Evolutionary conservation across 2,888 invertebrate species (phyloP).

Genomic region (Andrena chrysosceles): DNA sequence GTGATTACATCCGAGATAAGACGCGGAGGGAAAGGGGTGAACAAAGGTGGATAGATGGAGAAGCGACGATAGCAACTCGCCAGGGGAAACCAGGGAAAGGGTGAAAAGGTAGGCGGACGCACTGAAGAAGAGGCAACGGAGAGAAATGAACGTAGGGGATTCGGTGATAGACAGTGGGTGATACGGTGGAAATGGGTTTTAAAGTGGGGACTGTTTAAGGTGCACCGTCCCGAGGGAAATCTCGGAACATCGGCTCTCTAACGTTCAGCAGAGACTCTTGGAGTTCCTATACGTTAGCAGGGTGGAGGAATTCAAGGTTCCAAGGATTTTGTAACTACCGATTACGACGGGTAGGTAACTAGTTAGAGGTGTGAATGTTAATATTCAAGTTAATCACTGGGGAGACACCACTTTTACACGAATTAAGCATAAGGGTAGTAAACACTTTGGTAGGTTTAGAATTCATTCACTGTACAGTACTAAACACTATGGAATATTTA

Average conservation of each 20-base stretch:
- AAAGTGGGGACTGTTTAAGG: slow-evolving; percentile 46
- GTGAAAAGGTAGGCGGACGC: neutral
- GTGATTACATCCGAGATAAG: slow-evolving; percentile 49
- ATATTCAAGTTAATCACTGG: too few species aligned
- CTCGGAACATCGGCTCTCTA: slow-evolving; percentile 30
- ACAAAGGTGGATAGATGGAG: slow-evolving; percentile 22
- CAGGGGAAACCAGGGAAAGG: slow-evolving; percentile 29
- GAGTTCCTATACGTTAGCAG: slow-evolving; percentile 13
- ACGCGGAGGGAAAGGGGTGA: neutral
- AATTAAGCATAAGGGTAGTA: neutral
- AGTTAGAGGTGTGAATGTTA: too few species aligned
- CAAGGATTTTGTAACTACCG: neutral
- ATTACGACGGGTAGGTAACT: too few species aligned
- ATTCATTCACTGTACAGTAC: too few species aligned
- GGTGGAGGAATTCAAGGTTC: slow-evolving; percentile 2
- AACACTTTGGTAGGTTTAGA: neutral
- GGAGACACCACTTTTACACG: too few species aligned
- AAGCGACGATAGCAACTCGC: slow-evolving; percentile 19
- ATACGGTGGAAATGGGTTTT: slow-evolving; percentile 48
- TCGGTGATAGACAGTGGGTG: slow-evolving; percentile 46
- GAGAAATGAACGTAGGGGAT: slow-evolving; percentile 13
- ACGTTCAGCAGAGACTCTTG: slow-evolving; percentile 3
- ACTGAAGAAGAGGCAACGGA: neutral
- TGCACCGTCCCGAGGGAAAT: slow-evolving; percentile 38
- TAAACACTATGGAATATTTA: too few species aligned